Conservation (phyloP, 2,113 vertebrate genomes). For the Urocynchramus pylzowi region DNA sequence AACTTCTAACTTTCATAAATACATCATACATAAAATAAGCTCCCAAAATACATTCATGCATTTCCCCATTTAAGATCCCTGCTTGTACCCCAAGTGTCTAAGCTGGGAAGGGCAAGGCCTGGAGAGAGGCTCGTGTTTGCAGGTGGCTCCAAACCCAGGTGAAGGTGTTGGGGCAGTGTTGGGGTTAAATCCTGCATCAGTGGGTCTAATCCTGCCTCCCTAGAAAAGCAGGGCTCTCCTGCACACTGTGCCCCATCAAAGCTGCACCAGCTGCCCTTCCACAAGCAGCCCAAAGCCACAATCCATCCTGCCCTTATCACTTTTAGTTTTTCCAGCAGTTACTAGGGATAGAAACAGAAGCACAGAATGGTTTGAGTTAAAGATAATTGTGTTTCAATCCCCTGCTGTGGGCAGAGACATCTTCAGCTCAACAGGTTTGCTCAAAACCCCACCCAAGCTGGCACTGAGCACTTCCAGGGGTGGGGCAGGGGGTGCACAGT, state of each 20-base stretch:
- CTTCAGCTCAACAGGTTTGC: background rate
- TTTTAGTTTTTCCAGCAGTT: background rate
- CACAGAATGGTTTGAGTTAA: background rate
- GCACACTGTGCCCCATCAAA: background rate
- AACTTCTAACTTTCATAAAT: conserved; percentile 32
- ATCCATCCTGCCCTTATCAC: background rate
- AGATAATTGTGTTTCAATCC: background rate
- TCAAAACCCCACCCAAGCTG: background rate
- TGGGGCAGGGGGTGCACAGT: background rate
- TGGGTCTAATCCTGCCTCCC: background rate
- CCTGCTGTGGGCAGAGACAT: background rate
- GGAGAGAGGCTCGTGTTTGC: background rate
- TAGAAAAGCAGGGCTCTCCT: background rate
- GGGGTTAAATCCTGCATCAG: background rate
- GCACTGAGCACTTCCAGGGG: background rate
- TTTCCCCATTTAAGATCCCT: background rate
- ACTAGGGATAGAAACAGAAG: background rate
- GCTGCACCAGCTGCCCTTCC: background rate
- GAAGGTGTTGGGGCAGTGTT: background rate
- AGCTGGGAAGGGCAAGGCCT: background rate
- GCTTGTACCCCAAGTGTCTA: background rate
- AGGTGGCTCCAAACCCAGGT: background rate
- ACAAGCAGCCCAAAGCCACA: background rate
- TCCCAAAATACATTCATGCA: conserved; percentile 45
- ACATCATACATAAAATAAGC: background rate